Conservation (phyloP, 2,113 vertebrate genomes). For the Reinhardtius hippoglossoides region DNA sequence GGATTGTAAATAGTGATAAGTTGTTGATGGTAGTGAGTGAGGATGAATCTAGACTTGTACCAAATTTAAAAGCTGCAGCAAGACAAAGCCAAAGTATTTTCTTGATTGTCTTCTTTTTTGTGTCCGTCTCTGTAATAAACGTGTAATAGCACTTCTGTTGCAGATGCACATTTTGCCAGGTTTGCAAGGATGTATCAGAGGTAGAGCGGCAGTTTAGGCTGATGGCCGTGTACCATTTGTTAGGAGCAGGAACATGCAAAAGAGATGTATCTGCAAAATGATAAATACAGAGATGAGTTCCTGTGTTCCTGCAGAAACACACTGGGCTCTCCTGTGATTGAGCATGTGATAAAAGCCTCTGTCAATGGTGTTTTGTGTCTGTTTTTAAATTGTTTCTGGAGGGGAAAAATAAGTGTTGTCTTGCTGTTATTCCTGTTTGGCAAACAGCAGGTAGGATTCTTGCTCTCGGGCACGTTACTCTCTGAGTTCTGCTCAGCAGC, state of each 20-base stretch:
- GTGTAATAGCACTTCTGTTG: conserved; percentile 19
- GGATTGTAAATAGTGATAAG: neutral
- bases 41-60: neutral
- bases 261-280: neutral
- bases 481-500: conserved; percentile 10
- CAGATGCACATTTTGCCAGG: conserved; percentile 32
- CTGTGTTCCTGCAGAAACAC: conserved; percentile 1
- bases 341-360: conserved; percentile 28
- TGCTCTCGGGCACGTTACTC: conserved; percentile 10
- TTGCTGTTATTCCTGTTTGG: conserved; percentile 27
- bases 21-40: too few relatives aligned
- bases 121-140: conserved; percentile 14
- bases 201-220: neutral
- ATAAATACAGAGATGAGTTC: conserved; percentile 4
- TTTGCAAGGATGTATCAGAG: neutral
- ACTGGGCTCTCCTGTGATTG: neutral
- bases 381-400: neutral
- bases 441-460: conserved; percentile 5
- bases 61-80: neutral
- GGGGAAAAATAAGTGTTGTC: neutral
- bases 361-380: conserved; percentile 3
- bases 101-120: neutral
- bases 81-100: neutral
- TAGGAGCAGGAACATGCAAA: neutral
- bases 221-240: conserved; percentile 8